Base-by-base conservation (phyloP, 2,888 invertebrate species). In the Teinopalpus imperialis region DNA sequence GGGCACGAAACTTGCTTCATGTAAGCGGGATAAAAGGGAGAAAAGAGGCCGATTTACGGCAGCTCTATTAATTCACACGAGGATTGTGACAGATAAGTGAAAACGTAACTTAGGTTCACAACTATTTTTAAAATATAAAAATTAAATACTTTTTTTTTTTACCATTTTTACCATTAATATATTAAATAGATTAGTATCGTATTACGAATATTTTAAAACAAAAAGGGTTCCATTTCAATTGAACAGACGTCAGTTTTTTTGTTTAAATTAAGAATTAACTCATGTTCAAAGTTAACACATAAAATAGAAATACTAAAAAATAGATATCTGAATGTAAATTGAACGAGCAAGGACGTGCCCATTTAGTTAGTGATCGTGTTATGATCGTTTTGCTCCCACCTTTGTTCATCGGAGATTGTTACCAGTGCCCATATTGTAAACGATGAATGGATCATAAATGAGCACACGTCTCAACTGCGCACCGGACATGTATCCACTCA, bases 51-150 rank as follows among this genome's bases (percentile, higher is more conserved):
- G 29, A 7, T 14, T 29, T 30, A 30, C 14, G 8, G 16, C 14
- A 14, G n/a, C 30, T n/a, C 30, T 16, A 30, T 30, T 30, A 30
- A 30, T 30, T 30, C 30, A n/a, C 1, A 12, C 3, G 14, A n/a
- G 13, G 14, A 10, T 13, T 12, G 10, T 13, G 3, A 7, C 7
- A n/a, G 13, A 14, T 30, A 30, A 30, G 30, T 30, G 8, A 14
- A n/a, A n/a, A 30, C 30, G 30, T 30, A 14, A 14, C n/a, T 4
- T n/a, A 30, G n/a, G n/a, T 30, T n/a, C 14, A 12, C 30, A 30
- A 30, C 7, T 14, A 30, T n/a, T 14, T 30, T 16, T 4, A n/a
- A n/a, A n/a, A n/a, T n/a, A n/a, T n/a, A n/a, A n/a, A n/a, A n/a
- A n/a, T n/a, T n/a, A n/a, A n/a, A n/a, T n/a, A n/a, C n/a, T n/a